These are phyloP conservation scores for Phainopepla nitens DNA, from an alignment of 2,113 vertebrate species.

Conservation along the genomic window DNA sequence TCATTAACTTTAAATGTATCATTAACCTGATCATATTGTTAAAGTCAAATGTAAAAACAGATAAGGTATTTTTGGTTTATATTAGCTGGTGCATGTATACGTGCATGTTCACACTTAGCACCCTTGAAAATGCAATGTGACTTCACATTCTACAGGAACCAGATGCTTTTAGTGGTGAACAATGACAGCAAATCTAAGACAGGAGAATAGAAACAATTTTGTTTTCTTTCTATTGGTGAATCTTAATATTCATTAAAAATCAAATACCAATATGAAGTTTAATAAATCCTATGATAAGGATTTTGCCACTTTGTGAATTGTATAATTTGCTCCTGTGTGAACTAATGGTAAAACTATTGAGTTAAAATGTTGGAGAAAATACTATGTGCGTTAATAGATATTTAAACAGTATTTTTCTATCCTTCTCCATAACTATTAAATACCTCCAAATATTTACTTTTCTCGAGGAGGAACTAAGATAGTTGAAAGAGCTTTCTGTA, in stretches of 20 bases:
- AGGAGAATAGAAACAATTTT: background rate
- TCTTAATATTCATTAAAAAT: background rate
- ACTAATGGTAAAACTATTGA: background rate
- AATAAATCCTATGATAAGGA: background rate
- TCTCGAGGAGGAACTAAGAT: background rate
- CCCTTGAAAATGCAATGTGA: background rate
- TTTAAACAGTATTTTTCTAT: background rate
- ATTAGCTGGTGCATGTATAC: background rate
- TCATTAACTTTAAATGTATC: constrained; percentile 37
- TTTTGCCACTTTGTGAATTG: background rate
- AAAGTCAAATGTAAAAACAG: constrained; percentile 14
- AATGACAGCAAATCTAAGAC: background rate
- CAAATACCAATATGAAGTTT: background rate
- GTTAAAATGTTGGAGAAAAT: background rate
- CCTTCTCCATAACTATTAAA: background rate
- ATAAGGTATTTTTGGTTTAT: background rate
- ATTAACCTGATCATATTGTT: constrained; percentile 25
- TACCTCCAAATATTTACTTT: background rate
- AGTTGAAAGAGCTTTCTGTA: background rate
- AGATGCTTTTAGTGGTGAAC: background rate
- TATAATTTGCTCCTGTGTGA: background rate
- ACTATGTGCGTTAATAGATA: background rate
- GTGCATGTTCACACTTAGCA: background rate
- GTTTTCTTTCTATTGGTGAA: background rate
- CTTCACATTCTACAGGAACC: background rate